Base-by-base conservation (phyloP, 2,888 invertebrate species). In the Thymelicus lineola region DNA sequence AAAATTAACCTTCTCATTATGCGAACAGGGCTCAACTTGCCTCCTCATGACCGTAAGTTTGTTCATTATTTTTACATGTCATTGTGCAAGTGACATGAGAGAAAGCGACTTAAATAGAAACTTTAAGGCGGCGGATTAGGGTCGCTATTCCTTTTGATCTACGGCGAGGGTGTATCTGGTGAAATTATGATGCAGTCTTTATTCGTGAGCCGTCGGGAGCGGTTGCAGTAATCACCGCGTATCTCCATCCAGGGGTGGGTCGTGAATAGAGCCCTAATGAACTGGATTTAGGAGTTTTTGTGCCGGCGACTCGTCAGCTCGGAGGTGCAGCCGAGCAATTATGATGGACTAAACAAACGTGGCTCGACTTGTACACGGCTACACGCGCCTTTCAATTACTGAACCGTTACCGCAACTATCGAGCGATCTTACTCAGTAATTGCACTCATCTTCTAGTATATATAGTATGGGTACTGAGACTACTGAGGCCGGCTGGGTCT, bases 261-360 rank as follows among this genome's bases (percentile, higher is more conserved):
- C 83, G 84, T 93, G 93, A 93, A 93, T 93, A 88, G 93, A 89
- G 91, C 88, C 91, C 93, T 93, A 93, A 93, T 93, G 93, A 93
- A 93, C 93, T 93, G 93, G 93, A 93, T 93, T 93, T 93, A 92
- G 93, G 92, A 91, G 92, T 92, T 93, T 93, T 93, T 93, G 93
- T 93, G 88, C 88, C 85, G 86, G 85, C 86, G 86, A 89, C 86
- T 92, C 91, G 90, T 91, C 93, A 91, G 88, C 86, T 82, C 82
- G 72, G 89, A 91, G 93, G 88, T 91, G 91, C 91, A 89, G 84
- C 83, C 85, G 86, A 91, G 92, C 91, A 93, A 93, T 93, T 93
- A 93, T 88, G 88, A 87, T 81, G 85, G 88, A 86, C 90, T 88
- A 91, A 91, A 90, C 91, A 93, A 93, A 91, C 88, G 86, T 79